Conservation (phyloP, 2,797 vertebrate species). For the Danio aesculapii region DNA sequence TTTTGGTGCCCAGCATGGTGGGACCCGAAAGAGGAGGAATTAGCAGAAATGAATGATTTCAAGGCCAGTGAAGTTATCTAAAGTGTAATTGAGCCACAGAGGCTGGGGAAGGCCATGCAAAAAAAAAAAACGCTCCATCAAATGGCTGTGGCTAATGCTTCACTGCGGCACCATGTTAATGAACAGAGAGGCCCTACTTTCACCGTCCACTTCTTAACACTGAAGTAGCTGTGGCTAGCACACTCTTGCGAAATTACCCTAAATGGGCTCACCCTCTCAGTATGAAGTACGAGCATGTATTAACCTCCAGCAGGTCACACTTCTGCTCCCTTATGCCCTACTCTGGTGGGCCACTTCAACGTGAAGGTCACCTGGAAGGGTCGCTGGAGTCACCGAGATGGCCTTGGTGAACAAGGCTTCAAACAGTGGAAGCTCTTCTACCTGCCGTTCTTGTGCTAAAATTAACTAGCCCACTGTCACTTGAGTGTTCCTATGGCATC, state of each 20-base stretch:
- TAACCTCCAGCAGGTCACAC: conserved; percentile 51
- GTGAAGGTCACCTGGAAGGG: conserved; percentile 18
- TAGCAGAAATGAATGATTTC: conserved; percentile 64
- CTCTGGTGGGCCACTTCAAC: conserved; percentile 35
- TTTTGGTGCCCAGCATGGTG: conserved; percentile 40
- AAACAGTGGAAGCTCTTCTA: conserved; percentile 34
- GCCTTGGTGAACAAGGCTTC: conserved; percentile 10
- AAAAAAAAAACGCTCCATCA: conserved; percentile 58
- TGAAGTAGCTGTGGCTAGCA: conserved; percentile 60
- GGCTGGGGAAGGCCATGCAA: conserved; percentile 48
- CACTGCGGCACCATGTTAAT: conserved; percentile 62
- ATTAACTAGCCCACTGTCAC: conserved; percentile 43
- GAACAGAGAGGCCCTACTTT: conserved; percentile 56
- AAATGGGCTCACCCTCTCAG: conserved; percentile 61
- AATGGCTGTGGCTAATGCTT: conserved; percentile 61
- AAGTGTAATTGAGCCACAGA: conserved; percentile 56
- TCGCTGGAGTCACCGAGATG: background rate
- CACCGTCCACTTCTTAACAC: conserved; percentile 51
- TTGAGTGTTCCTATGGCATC: conserved; percentile 25
- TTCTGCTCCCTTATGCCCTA: conserved; percentile 18
- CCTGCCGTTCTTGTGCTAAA: conserved; percentile 42
- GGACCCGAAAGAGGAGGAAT: conserved; percentile 52
- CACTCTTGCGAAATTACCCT: conserved; percentile 63
- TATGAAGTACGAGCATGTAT: conserved; percentile 52
- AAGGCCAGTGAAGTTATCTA: conserved; percentile 63